phyloP scores from a whole-genome alignment of 2,797 vertebrate species.

The Gymnoscopelus braueri region DNA sequence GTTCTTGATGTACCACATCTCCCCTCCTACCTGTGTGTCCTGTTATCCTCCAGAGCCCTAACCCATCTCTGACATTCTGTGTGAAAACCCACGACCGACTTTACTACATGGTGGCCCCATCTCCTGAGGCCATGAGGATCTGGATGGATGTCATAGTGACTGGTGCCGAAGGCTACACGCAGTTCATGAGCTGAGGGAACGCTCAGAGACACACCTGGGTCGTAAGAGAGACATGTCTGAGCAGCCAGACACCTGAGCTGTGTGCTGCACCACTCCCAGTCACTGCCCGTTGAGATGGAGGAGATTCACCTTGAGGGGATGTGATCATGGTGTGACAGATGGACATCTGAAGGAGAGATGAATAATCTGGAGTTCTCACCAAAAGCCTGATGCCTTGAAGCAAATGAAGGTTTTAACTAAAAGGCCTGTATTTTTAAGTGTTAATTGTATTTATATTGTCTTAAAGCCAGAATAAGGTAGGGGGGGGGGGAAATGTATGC shows the following conservation, averaged over 20 bases:
- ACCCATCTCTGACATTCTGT: conserved; percentile 94
- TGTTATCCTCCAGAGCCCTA: conserved; percentile 87
- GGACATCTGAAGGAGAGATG: conserved; percentile 34
- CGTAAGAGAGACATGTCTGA: conserved; percentile 20
- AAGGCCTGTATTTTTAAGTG: conserved; percentile 34
- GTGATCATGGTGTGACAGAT: background rate
- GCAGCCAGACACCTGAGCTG: conserved; percentile 36
- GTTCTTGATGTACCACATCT: conserved; percentile 17
- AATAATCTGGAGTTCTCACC: conserved; percentile 24
- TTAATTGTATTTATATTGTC: conserved; percentile 41
- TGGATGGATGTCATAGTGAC: conserved; percentile 99
- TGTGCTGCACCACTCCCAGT: conserved; percentile 20
- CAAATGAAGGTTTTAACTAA: conserved; percentile 50
- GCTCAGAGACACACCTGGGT: conserved; percentile 18
- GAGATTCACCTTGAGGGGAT: conserved; percentile 12
- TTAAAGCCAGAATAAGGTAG: conserved; percentile 17
- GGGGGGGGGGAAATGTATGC: conserved; percentile 15
- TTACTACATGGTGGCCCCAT: conserved; percentile 97
- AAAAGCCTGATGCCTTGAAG: conserved; percentile 43
- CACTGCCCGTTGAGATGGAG: background rate
- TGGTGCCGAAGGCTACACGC: conserved; percentile 95
- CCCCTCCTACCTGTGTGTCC: conserved; percentile 5
- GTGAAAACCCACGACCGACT: conserved; percentile 97
- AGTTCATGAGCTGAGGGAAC: conserved; percentile 92
- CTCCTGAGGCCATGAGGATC: conserved; percentile 96